Evolutionary conservation across 2,113 vertebrate genomes (phyloP), one percentile per base, ranked within the genome.

Genomic region (Pseudorhombus dupliciocellatus): DNA sequence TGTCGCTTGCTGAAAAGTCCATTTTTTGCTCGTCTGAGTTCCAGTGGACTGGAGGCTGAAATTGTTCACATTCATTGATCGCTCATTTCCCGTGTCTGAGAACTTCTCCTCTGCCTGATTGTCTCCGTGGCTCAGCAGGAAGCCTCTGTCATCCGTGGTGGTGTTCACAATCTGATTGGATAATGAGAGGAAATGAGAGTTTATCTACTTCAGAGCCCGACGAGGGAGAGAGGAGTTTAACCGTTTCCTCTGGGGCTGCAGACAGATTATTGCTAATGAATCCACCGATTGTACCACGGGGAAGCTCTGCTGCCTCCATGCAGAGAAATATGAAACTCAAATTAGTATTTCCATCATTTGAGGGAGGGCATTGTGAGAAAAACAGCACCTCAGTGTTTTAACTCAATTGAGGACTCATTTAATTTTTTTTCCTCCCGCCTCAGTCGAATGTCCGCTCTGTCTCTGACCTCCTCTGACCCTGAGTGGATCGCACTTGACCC

Each of bases 171-270:
- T 81, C 59, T 86, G 74, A 81, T 66, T 77, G 59, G 25, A 20
- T 81, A 80, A 85, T 80, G 58, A 78, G 71, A 75, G 82, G 77
- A 83, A 88, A 85, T 79, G 25, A 52, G 66, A 64, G 44, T 81
- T 79, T 75, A 80, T 84, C 66, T 77, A 58, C 55, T 71, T 78
- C 63, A 61, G 42, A 80, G 66, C 53, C 75, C 55, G 67, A 58
- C 51, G 2, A 53, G 57, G 30, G 40, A 61, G 64, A 71, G 51
- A 79, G 9, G 74, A 86, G 66, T 70, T 59, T 3, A 78, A 24
- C 58, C 18, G 31, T 75, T 66, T 70, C 65, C 34, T 34, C 53
- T 2, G n/a, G 7, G 56, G 65, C 72, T 69, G 37, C 31, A 66
- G 68, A 53, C n/a, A 68, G 61, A 59, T 65, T 70, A n/a, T 50